These are phyloP conservation scores for Piscicola geometra DNA, from an alignment of 2,888 invertebrate species.

Conservation along the genomic window DNA sequence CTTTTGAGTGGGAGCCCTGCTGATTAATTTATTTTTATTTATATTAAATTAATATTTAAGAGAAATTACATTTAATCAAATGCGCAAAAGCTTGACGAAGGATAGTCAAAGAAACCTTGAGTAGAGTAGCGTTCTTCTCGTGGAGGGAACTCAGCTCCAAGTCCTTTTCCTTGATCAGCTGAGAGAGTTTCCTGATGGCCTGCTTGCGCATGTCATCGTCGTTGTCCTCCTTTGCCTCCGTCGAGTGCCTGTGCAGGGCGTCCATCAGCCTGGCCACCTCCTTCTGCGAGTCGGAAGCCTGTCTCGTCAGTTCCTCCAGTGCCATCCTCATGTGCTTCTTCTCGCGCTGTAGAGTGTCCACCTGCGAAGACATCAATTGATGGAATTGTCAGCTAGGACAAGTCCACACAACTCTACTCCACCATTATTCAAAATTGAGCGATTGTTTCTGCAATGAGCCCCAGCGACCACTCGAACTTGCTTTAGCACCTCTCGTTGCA, in stretches of 20 bases:
- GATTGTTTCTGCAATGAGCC: neutral
- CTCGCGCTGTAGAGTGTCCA: neutral
- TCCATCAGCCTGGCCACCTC: constrained; percentile 55
- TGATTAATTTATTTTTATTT: too few relatives aligned
- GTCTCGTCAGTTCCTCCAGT: constrained; percentile 55
- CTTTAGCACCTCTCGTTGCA: too few relatives aligned
- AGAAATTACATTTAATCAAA: too few relatives aligned
- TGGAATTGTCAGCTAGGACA: neutral
- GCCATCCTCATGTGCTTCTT: constrained; percentile 55
- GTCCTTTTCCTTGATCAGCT: constrained; percentile 56
- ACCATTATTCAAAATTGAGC: neutral
- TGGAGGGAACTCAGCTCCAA: constrained; percentile 56
- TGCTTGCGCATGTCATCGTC: constrained; percentile 55
- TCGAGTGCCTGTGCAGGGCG: constrained; percentile 45
- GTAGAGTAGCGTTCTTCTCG: constrained; percentile 54
- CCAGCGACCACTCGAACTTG: too few relatives aligned
- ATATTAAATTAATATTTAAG: too few relatives aligned
- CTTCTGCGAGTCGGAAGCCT: constrained; percentile 52
- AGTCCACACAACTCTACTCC: neutral
- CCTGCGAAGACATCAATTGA: neutral
- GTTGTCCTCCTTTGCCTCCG: neutral
- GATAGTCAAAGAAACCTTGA: constrained; percentile 34
- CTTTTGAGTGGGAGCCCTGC: too few relatives aligned
- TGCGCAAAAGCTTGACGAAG: neutral
- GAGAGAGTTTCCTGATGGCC: constrained; percentile 55